Base-by-base conservation (phyloP, 1,140 invertebrate genomes). In the Wasmannia auropunctata region DNA sequence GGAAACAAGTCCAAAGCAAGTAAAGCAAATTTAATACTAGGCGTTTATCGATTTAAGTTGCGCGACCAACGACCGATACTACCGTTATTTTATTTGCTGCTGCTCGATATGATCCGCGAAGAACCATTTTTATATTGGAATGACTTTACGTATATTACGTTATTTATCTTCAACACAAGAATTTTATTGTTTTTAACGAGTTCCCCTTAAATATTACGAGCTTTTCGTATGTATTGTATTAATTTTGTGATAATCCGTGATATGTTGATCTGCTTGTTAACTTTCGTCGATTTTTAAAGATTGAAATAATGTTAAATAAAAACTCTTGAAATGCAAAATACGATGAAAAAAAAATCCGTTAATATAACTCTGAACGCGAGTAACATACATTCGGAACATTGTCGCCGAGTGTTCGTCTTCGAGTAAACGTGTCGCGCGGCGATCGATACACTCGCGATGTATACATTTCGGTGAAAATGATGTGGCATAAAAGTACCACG, bases 11-110 rank as follows among this genome's bases (percentile, higher is more conserved):
- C 56, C 49, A 22, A 54, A 85, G 62, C 65, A 79, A 49, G 62
- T 83, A 54, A 88, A 83, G 56, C 58, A 25, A 22, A 34, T 31
- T 51, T 19, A 70, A 58, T 69, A 79, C 34, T 46, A 31, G 51
- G 40, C 81, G 77, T 89, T 90, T 84, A 87, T 89, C 51, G 86
- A 90, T 89, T 58, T 79, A 43, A 37, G 40, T 89, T 85, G 79
- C 49, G 74, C 25, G 49, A 87, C 56, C 76, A 85, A 90, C 62
- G 60, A 31, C 28, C 10, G 74, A 56, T 75, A 77, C 10, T 28
- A 40, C 0, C 6, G n/a, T 79, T 56, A 56, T 37, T 60, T 11
- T 65, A 34, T 79, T 51, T 70, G 19, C 7, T 77, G 19, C 49
- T 76, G 46, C 62, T 72, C n/a, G 34, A 70, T 11, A n/a, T 54